These are phyloP conservation scores for Parambassis ranga DNA, from an alignment of 2,797 vertebrate genomes.

Conservation along the genomic window DNA sequence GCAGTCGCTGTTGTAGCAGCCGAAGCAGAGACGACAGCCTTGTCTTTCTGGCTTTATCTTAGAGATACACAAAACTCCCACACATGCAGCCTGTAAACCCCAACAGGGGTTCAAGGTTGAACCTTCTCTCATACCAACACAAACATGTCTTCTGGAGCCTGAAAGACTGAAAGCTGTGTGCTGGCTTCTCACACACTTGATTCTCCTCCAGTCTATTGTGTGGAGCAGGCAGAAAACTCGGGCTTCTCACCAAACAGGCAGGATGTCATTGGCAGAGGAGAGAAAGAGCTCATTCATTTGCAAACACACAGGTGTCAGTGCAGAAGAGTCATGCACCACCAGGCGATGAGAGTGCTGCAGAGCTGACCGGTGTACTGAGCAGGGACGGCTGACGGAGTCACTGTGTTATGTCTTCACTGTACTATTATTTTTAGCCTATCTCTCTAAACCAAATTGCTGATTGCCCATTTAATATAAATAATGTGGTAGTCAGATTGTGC, in stretches of 20 bases:
- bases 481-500: not conserved
- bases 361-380: too few relatives aligned
- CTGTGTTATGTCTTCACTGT: too few relatives aligned
- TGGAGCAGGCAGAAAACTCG: not conserved
- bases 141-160: not conserved
- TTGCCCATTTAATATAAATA: fast-evolving
- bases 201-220: not conserved
- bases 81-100: not conserved
- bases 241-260: conserved; percentile 10
- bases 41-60: conserved; percentile 39
- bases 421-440: not conserved
- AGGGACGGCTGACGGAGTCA: too few relatives aligned
- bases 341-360: too few relatives aligned
- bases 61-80: conserved; percentile 30
- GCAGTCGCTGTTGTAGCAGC: conserved; percentile 15
- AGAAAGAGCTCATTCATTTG: too few relatives aligned
- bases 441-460: not conserved
- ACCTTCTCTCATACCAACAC: not conserved
- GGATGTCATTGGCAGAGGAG: not conserved
- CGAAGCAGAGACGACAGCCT: conserved; percentile 41
- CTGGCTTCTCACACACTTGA: not conserved
- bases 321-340: too few relatives aligned
- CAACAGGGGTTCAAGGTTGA: conserved; percentile 14
- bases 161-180: not conserved
- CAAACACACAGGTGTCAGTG: too few relatives aligned